phyloP scores from a whole-genome alignment of 2,888 invertebrate species.

The Leucania comma region DNA sequence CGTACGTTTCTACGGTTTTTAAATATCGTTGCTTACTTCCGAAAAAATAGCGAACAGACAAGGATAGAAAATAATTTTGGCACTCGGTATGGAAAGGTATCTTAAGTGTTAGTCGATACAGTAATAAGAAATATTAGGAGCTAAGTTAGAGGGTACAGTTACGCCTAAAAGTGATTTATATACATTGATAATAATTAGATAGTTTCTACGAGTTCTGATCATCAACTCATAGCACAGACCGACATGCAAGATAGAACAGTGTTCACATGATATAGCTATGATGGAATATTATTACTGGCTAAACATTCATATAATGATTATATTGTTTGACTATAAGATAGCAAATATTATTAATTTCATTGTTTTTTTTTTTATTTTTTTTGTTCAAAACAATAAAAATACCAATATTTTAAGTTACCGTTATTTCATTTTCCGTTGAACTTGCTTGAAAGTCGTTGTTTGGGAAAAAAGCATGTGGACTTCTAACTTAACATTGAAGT shows the following conservation, averaged over 20 bases:
- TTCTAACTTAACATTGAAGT: constrained; percentile 33
- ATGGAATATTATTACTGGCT: constrained; percentile 47
- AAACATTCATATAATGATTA: constrained; percentile 54
- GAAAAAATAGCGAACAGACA: constrained; percentile 21
- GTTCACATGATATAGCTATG: constrained; percentile 35
- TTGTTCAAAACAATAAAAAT: constrained; percentile 31
- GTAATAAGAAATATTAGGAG: constrained; percentile 59
- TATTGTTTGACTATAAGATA: constrained; percentile 46
- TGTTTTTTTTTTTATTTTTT: constrained; percentile 28
- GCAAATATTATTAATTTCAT: constrained; percentile 49
- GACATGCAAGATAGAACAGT: constrained; percentile 31
- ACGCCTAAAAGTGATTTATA: constrained; percentile 46
- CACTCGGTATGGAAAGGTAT: constrained; percentile 61
- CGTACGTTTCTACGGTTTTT: constrained; percentile 39
- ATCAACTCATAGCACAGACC: constrained; percentile 16
- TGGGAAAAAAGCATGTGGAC: constrained; percentile 26
- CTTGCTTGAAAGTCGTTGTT: constrained; percentile 63
- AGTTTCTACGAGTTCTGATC: constrained; percentile 30
- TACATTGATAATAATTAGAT: constrained; percentile 43
- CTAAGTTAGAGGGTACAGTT: constrained; percentile 61
- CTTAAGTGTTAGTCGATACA: constrained; percentile 47
- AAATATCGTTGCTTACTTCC: constrained; percentile 59
- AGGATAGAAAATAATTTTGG: constrained; percentile 60
- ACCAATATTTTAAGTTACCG: constrained; percentile 21
- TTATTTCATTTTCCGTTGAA: constrained; percentile 62